Evolutionary conservation across 2,113 vertebrate species (phyloP).

Genomic region (Semnornis frantzii): DNA sequence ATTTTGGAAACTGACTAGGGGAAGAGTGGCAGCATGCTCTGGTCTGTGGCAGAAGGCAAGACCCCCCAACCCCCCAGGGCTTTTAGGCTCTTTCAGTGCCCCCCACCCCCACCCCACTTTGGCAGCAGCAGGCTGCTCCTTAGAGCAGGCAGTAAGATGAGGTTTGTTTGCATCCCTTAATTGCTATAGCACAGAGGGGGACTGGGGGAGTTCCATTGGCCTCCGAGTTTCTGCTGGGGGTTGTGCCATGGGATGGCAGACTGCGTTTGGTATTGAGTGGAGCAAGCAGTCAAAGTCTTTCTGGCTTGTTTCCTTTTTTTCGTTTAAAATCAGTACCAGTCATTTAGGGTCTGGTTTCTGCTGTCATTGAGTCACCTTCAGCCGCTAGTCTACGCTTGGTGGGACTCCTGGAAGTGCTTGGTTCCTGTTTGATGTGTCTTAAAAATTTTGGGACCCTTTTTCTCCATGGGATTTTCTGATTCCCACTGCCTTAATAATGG

Average conservation of each 20-base stretch:
- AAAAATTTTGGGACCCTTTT: not conserved
- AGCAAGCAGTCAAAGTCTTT: not conserved
- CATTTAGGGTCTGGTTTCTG: not conserved
- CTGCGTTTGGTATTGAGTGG: not conserved
- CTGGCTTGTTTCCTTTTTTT: not conserved
- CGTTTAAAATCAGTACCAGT: not conserved
- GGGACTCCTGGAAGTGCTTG: not conserved
- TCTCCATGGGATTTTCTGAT: not conserved
- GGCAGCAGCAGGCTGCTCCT: not conserved
- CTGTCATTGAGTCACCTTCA: not conserved
- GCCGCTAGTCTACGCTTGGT: not conserved
- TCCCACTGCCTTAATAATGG: not conserved
- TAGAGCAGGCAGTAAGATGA: not conserved
- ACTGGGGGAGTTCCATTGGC: not conserved
- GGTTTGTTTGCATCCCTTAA: not conserved
- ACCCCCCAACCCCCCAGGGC: no score
- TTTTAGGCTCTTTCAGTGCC: no score
- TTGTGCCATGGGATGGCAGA: not conserved
- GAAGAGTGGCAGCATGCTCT: not conserved
- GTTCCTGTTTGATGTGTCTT: not conserved
- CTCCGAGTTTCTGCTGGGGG: not conserved
- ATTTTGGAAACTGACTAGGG: not conserved
- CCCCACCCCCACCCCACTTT: no score
- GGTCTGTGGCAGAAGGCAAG: not conserved
- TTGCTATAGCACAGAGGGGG: not conserved